Evolutionary conservation across 2,113 vertebrate species (phyloP), one percentile per base, ranked within the genome.

Genomic region (Zosterops lateralis): DNA sequence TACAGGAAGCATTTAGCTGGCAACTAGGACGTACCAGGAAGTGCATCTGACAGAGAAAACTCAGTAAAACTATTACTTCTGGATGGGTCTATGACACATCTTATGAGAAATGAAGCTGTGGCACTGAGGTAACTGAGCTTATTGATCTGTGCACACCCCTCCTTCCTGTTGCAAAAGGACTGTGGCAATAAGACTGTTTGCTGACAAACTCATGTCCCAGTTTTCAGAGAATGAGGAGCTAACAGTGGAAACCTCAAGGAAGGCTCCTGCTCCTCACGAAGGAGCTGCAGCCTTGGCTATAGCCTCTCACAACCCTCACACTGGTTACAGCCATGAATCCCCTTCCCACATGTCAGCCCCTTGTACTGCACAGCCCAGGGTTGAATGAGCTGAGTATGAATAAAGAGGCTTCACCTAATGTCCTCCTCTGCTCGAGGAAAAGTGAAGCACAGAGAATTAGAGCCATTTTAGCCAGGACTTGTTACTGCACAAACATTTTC

Each of bases 301-400:
- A 3, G 75, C 18, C 29, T 31, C 62, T 29, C 3, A 7, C 19
- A 54, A 44, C 28, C 32, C 26, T 72, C 44, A 34, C 25, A 1
- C 29, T 8, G 24, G 7, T 11, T 10, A 58, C 53, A 54, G 53
- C 21, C 34, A 8, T 12, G 57, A 40, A 19, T 9, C 15, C 9
- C 19, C 17, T 24, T 24, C 21, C 40, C 16, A 18, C 6, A 5
- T 1, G 15, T 5, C 1, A 0, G 36, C 66, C 57, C 60, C 26
- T 10, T 8, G 60, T 28, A 53, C 44, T 7, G 1, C 65, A 50
- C 29, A 29, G 70, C 68, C 54, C 14, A 3, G 3, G 31, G 18
- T 0, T 51, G 47, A 36, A 71, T 3, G 3, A 2, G 1, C 42
- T 48, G 40, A 58, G 17, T 16, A 36, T 45, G 42, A 65, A 25